Evolutionary conservation across 1,140 invertebrate genomes (phyloP).

Genomic region (Lepidurus couesii): DNA sequence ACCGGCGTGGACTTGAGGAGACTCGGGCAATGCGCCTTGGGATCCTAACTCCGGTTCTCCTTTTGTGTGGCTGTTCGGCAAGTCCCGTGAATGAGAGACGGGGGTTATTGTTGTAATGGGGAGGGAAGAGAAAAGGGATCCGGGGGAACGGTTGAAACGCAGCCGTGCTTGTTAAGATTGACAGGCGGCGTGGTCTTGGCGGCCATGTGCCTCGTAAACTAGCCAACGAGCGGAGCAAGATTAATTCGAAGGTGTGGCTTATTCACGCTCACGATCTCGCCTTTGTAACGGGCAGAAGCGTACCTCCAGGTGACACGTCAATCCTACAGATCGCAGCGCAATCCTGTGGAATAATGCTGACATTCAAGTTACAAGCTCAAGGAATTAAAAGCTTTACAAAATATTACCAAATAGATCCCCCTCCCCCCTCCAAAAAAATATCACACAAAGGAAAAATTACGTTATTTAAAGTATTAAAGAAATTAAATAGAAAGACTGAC

Average conservation of each 20-base stretch:
- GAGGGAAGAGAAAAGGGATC: not conserved
- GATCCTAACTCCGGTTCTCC: no score
- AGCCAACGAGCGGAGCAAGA: slow-evolving; percentile 2
- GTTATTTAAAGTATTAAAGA: no score
- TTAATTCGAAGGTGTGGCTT: slow-evolving; percentile 14
- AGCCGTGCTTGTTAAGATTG: slow-evolving; percentile 17
- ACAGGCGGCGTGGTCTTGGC: slow-evolving; percentile 8
- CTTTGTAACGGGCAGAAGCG: not conserved
- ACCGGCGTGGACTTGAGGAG: no score
- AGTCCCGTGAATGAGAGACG: not conserved
- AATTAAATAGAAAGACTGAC: no score
- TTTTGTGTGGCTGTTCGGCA: no score
- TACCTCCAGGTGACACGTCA: not conserved
- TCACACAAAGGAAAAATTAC: no score
- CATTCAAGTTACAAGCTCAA: not conserved
- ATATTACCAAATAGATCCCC: not conserved
- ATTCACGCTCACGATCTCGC: not conserved
- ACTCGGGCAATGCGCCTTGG: no score
- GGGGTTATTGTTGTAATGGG: not conserved
- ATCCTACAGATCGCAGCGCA: not conserved
- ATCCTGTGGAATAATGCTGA: not conserved
- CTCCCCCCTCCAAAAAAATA: not conserved
- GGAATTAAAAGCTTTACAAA: not conserved
- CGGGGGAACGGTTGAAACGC: not conserved
- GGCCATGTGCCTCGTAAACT: slow-evolving; percentile 16